Evolutionary conservation across 2,113 vertebrate species (phyloP).

Genomic region (Corythoichthys intestinalis): DNA sequence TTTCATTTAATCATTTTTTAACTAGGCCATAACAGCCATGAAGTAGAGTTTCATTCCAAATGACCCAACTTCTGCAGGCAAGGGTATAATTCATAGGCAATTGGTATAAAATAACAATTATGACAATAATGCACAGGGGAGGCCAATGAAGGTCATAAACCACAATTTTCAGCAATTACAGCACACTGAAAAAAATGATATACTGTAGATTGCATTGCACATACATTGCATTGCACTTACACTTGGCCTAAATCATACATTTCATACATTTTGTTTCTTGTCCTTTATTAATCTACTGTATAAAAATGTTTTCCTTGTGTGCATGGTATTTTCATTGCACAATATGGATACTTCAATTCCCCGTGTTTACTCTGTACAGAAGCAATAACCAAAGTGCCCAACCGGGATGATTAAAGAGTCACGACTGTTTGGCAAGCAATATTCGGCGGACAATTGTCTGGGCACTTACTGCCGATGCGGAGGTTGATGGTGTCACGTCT

Average conservation of each 20-base stretch:
- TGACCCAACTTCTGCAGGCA: not conserved
- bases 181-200: not conserved
- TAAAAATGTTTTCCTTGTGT: not conserved
- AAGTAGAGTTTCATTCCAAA: conserved; percentile 7
- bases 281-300: not conserved
- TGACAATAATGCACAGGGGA: conserved; percentile 40
- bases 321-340: not conserved
- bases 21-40: no score
- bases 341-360: not conserved
- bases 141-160: conserved; percentile 16
- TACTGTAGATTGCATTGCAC: conserved; percentile 11
- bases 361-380: not conserved
- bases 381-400: conserved; percentile 18
- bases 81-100: conserved; percentile 12
- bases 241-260: no score
- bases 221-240: no score
- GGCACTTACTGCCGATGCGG: conserved; percentile 86
- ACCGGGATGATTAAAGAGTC: conserved; percentile 30
- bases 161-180: not conserved
- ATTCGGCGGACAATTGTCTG: conserved; percentile 5
- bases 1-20: no score
- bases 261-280: not conserved
- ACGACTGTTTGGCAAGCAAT: conserved; percentile 14
- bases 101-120: conserved; percentile 24
- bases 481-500: conserved; percentile 85